Conservation (phyloP, 2,113 vertebrate species). For the Montifringilla adamsi region DNA sequence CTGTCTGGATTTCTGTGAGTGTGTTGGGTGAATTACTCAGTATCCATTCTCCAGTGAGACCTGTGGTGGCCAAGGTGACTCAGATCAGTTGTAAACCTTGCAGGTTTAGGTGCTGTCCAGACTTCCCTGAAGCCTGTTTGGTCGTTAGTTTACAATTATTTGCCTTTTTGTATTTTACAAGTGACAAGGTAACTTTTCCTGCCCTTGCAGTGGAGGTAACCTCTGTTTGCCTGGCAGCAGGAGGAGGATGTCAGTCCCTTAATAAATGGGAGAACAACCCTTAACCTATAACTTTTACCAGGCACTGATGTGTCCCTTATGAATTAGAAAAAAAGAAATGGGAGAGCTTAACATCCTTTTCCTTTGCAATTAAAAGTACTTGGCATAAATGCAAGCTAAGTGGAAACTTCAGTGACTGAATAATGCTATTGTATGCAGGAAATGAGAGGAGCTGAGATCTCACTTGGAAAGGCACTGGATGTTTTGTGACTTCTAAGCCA, state of each 20-base stretch:
- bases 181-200: background rate
- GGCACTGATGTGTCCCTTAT: background rate
- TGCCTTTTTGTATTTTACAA: background rate
- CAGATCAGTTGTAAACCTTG: background rate
- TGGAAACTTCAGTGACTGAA: conserved; percentile 61
- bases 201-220: background rate
- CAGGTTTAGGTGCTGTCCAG: background rate
- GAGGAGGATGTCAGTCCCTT: background rate
- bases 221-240: background rate
- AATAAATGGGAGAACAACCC: background rate
- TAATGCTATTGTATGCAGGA: conserved; percentile 64
- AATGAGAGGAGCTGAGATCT: conserved; percentile 41
- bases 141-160: background rate
- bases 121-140: background rate
- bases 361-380: conserved; percentile 64
- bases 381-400: conserved; percentile 64
- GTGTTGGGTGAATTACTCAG: background rate
- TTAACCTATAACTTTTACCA: conserved; percentile 43
- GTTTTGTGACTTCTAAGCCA: conserved; percentile 28
- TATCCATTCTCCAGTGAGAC: background rate
- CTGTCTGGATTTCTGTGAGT: background rate
- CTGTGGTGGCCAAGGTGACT: background rate
- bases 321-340: conserved; percentile 49
- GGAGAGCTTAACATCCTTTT: conserved; percentile 61
- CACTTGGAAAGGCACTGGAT: conserved; percentile 24